Evolutionary conservation across 2,113 vertebrate species (phyloP).

Genomic region (Rissa tridactyla): DNA sequence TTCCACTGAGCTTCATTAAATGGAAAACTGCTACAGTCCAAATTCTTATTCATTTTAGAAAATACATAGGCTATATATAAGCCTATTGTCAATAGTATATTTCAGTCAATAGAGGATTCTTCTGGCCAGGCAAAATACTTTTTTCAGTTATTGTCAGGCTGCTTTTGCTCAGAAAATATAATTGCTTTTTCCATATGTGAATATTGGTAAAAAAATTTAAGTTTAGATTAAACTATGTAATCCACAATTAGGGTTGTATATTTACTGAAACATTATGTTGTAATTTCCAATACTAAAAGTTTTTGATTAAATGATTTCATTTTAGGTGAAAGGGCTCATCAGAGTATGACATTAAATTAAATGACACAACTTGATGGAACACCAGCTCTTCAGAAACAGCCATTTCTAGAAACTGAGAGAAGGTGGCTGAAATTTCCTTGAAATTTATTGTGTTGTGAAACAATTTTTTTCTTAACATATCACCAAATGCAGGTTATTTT

Average conservation of each 20-base stretch:
- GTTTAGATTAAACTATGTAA: background rate
- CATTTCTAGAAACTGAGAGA: background rate
- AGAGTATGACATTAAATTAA: background rate
- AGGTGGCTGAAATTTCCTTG: background rate
- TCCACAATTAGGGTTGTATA: background rate
- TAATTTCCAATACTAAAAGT: background rate
- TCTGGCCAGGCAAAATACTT: background rate
- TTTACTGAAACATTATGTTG: background rate
- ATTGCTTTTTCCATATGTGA: background rate
- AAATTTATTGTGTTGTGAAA: background rate
- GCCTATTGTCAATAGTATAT: background rate
- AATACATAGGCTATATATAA: background rate
- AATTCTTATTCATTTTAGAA: background rate
- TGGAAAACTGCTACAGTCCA: background rate
- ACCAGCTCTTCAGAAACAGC: background rate
- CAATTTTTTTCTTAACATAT: background rate
- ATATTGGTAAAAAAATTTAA: background rate
- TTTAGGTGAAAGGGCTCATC: background rate
- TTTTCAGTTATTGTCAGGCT: background rate
- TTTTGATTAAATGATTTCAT: background rate
- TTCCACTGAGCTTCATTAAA: background rate
- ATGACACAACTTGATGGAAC: background rate
- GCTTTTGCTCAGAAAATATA: background rate
- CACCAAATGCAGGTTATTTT: background rate
- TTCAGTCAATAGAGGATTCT: background rate